Percentiles rank a stretch among this genome's conserved stretches.
Conservation (phyloP, 1,140 invertebrate genomes). For the Epicauta chinensis region DNA sequence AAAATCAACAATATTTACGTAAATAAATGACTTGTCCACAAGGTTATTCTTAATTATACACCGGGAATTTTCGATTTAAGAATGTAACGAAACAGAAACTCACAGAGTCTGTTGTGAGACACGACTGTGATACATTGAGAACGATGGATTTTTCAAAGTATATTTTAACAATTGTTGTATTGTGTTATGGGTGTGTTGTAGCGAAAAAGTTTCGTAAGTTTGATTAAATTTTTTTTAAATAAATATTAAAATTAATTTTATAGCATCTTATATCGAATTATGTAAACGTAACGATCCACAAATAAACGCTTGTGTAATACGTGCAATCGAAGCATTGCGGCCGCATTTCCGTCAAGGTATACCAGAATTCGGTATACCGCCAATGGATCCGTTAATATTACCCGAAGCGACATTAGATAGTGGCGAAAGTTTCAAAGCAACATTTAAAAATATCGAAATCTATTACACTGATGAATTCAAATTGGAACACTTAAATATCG, state of each 20-base stretch:
- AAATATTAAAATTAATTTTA: constrained; percentile 27
- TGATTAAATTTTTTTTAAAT: too few relatives aligned
- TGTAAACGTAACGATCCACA: constrained; percentile 47
- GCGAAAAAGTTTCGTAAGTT: not conserved
- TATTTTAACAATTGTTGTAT: not conserved
- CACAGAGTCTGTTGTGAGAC: not conserved
- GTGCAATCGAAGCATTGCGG: constrained; percentile 42
- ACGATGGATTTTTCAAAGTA: not conserved
- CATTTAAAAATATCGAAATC: constrained; percentile 26
- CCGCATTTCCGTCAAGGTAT: constrained; percentile 46
- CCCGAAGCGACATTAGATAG: constrained; percentile 20
- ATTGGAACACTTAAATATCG: constrained; percentile 20
- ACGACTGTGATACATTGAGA: not conserved
- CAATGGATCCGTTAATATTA: constrained; percentile 43
- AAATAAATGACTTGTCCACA: too few relatives aligned
- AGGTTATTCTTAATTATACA: too few relatives aligned
- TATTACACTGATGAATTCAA: constrained; percentile 23
- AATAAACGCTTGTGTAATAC: constrained; percentile 43
- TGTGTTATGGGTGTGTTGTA: not conserved
- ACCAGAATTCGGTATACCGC: constrained; percentile 42
- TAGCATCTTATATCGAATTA: constrained; percentile 48
- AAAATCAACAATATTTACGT: too few relatives aligned
- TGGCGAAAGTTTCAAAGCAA: constrained; percentile 23
- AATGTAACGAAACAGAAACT: not conserved
- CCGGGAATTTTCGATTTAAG: too few relatives aligned